A percentile compares a stretch with the other conserved stretches of the same genome.
Evolutionary conservation across 2,797 vertebrate species (phyloP).

Genomic region (Hyperoplus lanceolatus): DNA sequence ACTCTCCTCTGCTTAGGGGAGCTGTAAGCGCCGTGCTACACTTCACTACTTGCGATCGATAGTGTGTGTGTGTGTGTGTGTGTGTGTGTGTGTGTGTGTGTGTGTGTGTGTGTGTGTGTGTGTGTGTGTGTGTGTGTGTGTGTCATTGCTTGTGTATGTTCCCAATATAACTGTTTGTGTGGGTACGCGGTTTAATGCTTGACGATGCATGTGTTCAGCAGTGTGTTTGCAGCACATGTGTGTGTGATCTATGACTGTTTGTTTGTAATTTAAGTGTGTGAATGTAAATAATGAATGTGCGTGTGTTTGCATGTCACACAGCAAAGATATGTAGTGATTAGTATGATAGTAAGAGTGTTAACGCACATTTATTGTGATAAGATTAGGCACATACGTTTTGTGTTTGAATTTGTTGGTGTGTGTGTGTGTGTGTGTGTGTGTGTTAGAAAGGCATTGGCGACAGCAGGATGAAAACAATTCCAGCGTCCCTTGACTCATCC

Average conservation of each 20-base stretch:
- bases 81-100: slow-evolving; percentile 20
- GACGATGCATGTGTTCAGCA: not conserved
- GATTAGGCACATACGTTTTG: slow-evolving; percentile 27
- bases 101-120: slow-evolving; percentile 18
- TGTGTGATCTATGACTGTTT: slow-evolving; percentile 19
- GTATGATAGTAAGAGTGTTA: slow-evolving; percentile 29
- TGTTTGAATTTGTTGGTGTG: slow-evolving; percentile 30
- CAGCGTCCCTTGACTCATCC: slow-evolving; percentile 21
- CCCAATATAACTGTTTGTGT: slow-evolving; percentile 13
- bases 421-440: slow-evolving; percentile 34
- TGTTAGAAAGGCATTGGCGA: slow-evolving; percentile 41
- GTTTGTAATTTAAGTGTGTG: slow-evolving; percentile 18
- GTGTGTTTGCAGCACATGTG: not conserved
- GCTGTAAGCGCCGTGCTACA: slow-evolving; percentile 61
- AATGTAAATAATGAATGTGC: slow-evolving; percentile 26
- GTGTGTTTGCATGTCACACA: slow-evolving; percentile 30
- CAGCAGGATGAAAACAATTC: slow-evolving; percentile 65
- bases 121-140: slow-evolving; percentile 9
- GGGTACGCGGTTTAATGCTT: slow-evolving; percentile 7
- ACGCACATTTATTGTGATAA: slow-evolving; percentile 42
- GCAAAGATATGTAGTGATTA: not conserved
- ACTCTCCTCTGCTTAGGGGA: slow-evolving; percentile 59
- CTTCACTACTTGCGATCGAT: slow-evolving; percentile 68
- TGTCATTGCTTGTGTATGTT: slow-evolving; percentile 9
- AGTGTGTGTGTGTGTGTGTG: slow-evolving; percentile 18